These are phyloP conservation scores for Prolemur simus DNA, from an alignment of 2,113 vertebrate species.

Conservation along the genomic window DNA sequence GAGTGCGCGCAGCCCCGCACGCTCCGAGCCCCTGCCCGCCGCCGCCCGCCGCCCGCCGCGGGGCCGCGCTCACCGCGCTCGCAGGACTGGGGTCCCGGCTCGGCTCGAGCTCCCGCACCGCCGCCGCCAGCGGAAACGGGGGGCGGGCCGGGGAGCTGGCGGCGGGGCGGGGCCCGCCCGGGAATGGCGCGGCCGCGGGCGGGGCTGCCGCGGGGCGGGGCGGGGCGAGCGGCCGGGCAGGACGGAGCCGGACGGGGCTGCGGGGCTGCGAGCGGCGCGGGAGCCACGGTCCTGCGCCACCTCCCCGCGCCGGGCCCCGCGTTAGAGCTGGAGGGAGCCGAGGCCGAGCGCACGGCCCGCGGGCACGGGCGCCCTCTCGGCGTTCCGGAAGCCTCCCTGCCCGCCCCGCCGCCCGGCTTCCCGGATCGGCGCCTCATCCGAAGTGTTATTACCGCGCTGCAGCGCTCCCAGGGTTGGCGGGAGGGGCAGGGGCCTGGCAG, in stretches of 20 bases:
- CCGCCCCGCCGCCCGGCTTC: not conserved
- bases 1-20: not conserved
- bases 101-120: conserved; percentile 36
- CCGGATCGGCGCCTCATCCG: not conserved
- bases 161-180: conserved; percentile 26
- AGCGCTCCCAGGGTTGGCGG: not conserved
- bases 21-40: not conserved
- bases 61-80: conserved; percentile 63
- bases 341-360: fast-evolving
- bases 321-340: fast-evolving
- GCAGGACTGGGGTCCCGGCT: not conserved
- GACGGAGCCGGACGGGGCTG: not conserved
- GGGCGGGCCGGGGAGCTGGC: conserved; percentile 71
- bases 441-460: not conserved
- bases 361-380: not conserved
- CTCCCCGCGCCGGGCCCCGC: fast-evolving
- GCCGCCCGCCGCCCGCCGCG: not conserved
- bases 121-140: conserved; percentile 82
- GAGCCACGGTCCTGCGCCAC: fast-evolving
- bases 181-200: not conserved
- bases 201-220: not conserved
- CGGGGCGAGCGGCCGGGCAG: not conserved
- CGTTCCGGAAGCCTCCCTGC: not conserved
- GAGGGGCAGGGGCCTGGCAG: not conserved
- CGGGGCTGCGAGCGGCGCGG: fast-evolving